Base-by-base conservation (phyloP, 2,113 vertebrate genomes). In the Leuciscus idus region DNA sequence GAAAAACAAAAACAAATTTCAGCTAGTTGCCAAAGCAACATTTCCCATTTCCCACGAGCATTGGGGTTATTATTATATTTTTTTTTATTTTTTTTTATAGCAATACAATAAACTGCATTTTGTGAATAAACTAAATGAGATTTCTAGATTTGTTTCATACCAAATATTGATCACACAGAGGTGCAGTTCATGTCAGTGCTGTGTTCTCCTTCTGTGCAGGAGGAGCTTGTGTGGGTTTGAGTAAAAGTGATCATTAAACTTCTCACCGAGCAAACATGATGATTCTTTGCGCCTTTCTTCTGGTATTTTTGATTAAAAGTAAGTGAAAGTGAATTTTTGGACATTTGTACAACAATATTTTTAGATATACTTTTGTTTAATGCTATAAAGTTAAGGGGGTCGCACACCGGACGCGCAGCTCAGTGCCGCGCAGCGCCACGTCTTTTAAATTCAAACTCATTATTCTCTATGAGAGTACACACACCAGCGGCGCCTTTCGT, bases 241-340 rank as follows among this genome's bases (percentile, higher is more conserved):
- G 11, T 17, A 79, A 79, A 26, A 59, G 0, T 15, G 11, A 19
- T 36, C 28, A 33, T 30, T 36, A 21, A 36, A 46, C 23, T 64
- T 62, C 30, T 80, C 59, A 62, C 39, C 48, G 78, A 26, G 23
- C 57, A 43, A 81, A 81, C 57, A 81, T 81, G 78, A 81, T 28
- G 39, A 64, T 64, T 48, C 39, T 11, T n/a, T 64, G 39, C 10
- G n/a, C 13, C 64, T 13, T 81, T 55, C 33, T 81, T 81, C 79
- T 81, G 59, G 1, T 48, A 48, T 19, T 81, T 12, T 0, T 64
- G 6, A 48, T 19, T 0, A 62, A 17, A 64, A 26, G 59, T 81
- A 64, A 81, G 79, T 81, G 3, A 62, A 17, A 36, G 5, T 64
- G 13, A 7, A 9, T 28, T 17, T 78, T 78, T 36, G 57, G 2